A percentile compares a stretch with the other conserved stretches of the same genome.
Evolutionary conservation across 2,888 invertebrate genomes (phyloP).

Genomic region (Orthosia gracilis): DNA sequence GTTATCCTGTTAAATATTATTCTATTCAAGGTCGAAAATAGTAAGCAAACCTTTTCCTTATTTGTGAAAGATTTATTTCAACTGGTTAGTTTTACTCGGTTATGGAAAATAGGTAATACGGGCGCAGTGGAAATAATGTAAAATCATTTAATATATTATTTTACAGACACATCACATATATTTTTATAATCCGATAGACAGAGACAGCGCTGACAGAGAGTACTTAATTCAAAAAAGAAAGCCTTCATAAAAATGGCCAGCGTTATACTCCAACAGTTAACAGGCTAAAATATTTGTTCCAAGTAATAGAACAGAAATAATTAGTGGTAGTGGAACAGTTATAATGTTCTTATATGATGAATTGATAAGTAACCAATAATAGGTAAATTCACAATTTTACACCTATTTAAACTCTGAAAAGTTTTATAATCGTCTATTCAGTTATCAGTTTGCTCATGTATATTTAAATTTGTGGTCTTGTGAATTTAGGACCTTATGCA

Average conservation of each 20-base stretch:
- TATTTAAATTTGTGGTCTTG: not conserved
- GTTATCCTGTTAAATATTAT: constrained; percentile 19
- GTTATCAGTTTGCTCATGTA: not conserved
- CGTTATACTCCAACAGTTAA: too few relatives aligned
- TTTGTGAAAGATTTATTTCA: constrained; percentile 15
- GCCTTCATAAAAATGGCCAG: too few relatives aligned
- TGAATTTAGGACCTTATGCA: not conserved
- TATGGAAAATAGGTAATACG: too few relatives aligned
- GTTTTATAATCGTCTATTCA: not conserved
- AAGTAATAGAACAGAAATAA: not conserved
- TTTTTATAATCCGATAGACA: too few relatives aligned
- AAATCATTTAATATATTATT: too few relatives aligned
- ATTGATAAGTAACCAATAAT: too few relatives aligned
- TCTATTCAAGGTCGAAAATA: not conserved
- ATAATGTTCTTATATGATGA: not conserved
- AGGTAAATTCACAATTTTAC: not conserved
- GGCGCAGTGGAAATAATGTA: too few relatives aligned
- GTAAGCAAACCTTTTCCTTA: constrained; percentile 9
- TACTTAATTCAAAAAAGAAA: too few relatives aligned
- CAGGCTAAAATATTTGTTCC: constrained; percentile 1
- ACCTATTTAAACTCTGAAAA: not conserved
- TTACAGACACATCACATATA: too few relatives aligned
- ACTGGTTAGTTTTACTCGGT: too few relatives aligned
- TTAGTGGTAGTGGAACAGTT: not conserved
- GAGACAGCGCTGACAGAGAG: too few relatives aligned